Base-by-base conservation (phyloP, 2,888 invertebrate genomes). In the Apodemia zela region DNA sequence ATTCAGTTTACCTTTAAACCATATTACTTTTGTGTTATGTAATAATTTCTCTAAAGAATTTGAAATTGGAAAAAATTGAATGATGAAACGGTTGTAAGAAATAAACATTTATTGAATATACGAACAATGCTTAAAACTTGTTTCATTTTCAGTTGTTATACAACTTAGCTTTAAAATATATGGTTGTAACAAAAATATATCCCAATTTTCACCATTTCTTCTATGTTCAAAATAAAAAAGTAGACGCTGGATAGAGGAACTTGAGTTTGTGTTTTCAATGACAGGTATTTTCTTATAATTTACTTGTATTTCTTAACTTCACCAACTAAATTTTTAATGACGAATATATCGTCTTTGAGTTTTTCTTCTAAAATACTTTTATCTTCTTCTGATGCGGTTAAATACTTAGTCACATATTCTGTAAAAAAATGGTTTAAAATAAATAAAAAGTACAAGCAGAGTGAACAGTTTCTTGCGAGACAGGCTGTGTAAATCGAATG, bases 231-330 rank as follows among this genome's bases (percentile, higher is more conserved):
- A 38, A 38, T 38, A 38, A 13, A 38, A 38, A 35, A 35, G 38
- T 38, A 38, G 13, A 38, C 38, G 38, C 38, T 13, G 3, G 10
- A 38, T 33, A 3, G 13, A 38, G 38, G 38, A 38, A 38, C 38
- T 38, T 38, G 33, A 2, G 25, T 25, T 25, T 5, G 25, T 33
- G n/a, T 33, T 33, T 33, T 10, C 10, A 33, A 33, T 33, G 10
- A 25, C 25, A 25, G 4, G 25, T 25, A 25, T 25, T 25, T 5
- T 25, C 10, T 51, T 21, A 61, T 54, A 60, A 59, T 49, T 78
- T 72, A 86, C 69, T 89, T 86, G 68, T 87, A 81, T 72, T 86
- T 89, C 69, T 89, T 90, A 42, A 89, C 82, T 65, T 89, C 88
- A 70, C 77, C 78, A 10, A 89, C 84, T 71, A 87, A 75, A 68